Evolutionary conservation across 1,140 invertebrate species (phyloP).

Genomic region (Tetramorium parvispinum): DNA sequence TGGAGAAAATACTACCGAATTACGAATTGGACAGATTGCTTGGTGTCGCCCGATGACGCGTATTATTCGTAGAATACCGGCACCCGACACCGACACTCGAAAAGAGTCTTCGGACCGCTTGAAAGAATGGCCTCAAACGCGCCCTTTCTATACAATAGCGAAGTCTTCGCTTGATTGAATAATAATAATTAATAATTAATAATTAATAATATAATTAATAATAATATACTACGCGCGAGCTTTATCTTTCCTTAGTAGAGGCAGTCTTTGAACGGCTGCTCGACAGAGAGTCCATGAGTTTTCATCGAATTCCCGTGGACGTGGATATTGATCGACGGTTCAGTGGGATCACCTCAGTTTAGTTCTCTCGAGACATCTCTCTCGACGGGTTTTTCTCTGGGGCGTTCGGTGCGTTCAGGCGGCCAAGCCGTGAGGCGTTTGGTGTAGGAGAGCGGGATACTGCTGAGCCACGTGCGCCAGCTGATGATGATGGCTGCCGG

Average conservation of each 20-base stretch:
- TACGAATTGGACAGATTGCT: conserved; percentile 85
- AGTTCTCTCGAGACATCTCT: neutral
- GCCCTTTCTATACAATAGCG: conserved; percentile 63
- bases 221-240: conserved; percentile 73
- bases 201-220: conserved; percentile 62
- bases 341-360: conserved; percentile 15
- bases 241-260: conserved; percentile 65
- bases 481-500: conserved; percentile 77
- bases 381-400: conserved; percentile 67
- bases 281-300: conserved; percentile 57
- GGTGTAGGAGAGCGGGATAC: conserved; percentile 81
- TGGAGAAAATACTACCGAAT: conserved; percentile 85
- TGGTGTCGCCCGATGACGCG: conserved; percentile 72
- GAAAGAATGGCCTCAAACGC: conserved; percentile 28
- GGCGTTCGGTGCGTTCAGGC: conserved; percentile 73
- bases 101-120: conserved; percentile 56
- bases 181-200: conserved; percentile 67
- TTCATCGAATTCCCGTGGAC: conserved; percentile 43
- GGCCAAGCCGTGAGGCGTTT: conserved; percentile 83
- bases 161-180: conserved; percentile 56
- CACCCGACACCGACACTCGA: conserved; percentile 71
- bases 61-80: conserved; percentile 52
- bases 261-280: conserved; percentile 73
- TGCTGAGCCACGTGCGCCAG: conserved; percentile 82
- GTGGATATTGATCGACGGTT: conserved; percentile 25